Evolutionary conservation across 1,140 invertebrate genomes (phyloP).

Genomic region (Microplitis mediator): DNA sequence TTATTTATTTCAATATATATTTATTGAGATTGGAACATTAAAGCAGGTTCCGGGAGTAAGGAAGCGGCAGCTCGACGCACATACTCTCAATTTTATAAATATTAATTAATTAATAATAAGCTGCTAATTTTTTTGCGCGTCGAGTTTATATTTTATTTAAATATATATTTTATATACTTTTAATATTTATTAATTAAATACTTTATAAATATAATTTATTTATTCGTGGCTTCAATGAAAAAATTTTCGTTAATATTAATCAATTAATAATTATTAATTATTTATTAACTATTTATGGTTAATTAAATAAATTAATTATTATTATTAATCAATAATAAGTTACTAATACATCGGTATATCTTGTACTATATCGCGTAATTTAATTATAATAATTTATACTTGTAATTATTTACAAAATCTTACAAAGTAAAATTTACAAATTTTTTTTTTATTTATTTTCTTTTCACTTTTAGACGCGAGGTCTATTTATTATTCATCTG

Average conservation of each 20-base stretch:
- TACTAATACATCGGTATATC: conserved; percentile 36
- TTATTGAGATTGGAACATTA: neutral
- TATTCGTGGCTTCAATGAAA: too few relatives aligned
- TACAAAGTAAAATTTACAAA: conserved; percentile 63
- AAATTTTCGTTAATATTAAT: too few relatives aligned
- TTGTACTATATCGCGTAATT: conserved; percentile 49
- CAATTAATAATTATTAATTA: too few relatives aligned
- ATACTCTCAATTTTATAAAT: neutral
- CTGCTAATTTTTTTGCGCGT: too few relatives aligned
- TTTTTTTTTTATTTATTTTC: conserved; percentile 38
- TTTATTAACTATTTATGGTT: neutral
- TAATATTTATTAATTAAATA: too few relatives aligned
- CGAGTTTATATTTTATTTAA: too few relatives aligned
- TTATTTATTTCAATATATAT: conserved; percentile 3
- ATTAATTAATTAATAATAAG: too few relatives aligned
- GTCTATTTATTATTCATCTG: too few relatives aligned
- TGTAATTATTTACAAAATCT: conserved; percentile 52
- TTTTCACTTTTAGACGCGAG: too few relatives aligned
- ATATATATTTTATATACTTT: too few relatives aligned
- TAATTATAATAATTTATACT: conserved; percentile 47
- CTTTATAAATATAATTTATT: too few relatives aligned
- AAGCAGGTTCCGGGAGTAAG: conserved; percentile 23
- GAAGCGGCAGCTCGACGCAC: conserved; percentile 27
- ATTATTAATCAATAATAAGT: conserved; percentile 19
- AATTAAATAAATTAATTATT: conserved; percentile 9